Percentiles rank a stretch among this genome's conserved stretches.
Evolutionary conservation across 2,797 vertebrate genomes (phyloP).

Genomic region (Chloroceryle amazona): DNA sequence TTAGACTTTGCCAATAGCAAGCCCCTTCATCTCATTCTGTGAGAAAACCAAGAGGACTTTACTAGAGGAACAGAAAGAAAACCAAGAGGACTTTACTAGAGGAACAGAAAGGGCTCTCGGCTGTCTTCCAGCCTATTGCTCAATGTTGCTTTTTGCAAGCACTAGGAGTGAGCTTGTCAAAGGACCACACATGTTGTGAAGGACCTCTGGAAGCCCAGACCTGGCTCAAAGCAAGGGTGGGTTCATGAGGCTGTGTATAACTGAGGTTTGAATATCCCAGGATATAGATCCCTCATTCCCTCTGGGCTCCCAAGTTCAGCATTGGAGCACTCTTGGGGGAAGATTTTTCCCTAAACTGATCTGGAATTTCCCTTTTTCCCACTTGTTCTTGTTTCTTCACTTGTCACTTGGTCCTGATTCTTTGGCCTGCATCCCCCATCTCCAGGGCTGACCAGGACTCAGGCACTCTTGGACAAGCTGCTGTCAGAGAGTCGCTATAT

Average conservation of each 20-base stretch:
- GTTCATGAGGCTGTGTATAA: not conserved
- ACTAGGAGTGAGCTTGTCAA: not conserved
- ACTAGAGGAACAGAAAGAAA: not conserved
- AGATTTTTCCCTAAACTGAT: not conserved
- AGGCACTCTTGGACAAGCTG: not conserved
- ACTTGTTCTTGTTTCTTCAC: not conserved
- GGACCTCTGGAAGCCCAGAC: not conserved
- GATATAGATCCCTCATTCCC: not conserved
- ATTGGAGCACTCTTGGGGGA: not conserved
- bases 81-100: not conserved
- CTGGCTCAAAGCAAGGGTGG: not conserved
- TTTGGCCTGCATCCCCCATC: not conserved
- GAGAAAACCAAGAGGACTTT: not conserved
- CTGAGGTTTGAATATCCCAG: not conserved
- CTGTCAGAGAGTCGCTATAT: not conserved
- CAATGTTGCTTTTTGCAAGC: not conserved
- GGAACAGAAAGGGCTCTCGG: fast-evolving
- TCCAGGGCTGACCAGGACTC: not conserved
- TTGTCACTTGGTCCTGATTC: not conserved
- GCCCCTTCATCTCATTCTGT: not conserved
- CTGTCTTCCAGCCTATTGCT: not conserved
- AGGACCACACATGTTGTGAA: not conserved
- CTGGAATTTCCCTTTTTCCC: not conserved
- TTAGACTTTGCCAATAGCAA: not conserved
- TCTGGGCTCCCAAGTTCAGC: not conserved